Evolutionary conservation across 35 echinoderm and acorn worm genomes (phyloP).

Genomic region (Strongylocentrotus purpuratus): DNA sequence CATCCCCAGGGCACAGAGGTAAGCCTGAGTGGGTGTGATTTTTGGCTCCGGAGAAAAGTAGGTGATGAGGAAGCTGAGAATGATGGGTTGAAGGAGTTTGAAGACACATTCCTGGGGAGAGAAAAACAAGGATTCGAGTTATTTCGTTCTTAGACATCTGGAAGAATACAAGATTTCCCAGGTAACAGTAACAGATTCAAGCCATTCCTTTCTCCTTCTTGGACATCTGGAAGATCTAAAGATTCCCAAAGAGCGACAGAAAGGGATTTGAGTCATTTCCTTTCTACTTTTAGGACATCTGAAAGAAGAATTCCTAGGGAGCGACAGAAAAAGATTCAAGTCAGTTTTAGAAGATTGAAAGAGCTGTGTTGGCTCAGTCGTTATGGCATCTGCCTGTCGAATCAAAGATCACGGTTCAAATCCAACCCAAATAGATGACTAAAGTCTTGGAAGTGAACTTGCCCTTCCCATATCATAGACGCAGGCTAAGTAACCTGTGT

Average conservation of each 20-base stretch:
- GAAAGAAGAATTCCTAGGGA: not conserved
- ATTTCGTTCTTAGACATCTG: not conserved
- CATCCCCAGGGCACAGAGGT: constrained; percentile 68
- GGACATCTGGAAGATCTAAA: not conserved
- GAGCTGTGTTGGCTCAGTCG: not conserved
- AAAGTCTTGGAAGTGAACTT: too few species aligned
- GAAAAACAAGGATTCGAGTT: not conserved
- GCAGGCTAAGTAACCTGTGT: too few species aligned
- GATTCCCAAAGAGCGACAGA: not conserved
- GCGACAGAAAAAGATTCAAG: not conserved
- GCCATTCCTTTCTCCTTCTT: not conserved
- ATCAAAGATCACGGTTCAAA: too few species aligned
- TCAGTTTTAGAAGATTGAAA: not conserved
- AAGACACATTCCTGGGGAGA: constrained; percentile 59
- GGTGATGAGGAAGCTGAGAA: constrained; percentile 60
- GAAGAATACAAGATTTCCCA: not conserved
- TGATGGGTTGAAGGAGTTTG: constrained; percentile 70
- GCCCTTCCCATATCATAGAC: too few species aligned
- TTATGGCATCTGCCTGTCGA: not conserved
- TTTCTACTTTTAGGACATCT: not conserved
- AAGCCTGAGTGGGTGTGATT: constrained; percentile 59
- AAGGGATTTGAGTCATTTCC: not conserved
- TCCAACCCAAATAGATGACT: too few species aligned
- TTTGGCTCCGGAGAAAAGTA: constrained; percentile 61
- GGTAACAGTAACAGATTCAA: not conserved